Evolutionary conservation across 1,140 invertebrate species (phyloP).

Genomic region (roundworm (Caenorhabditis elegans)): WBcel235 BX284604.4:7793001-7793500

Average conservation of each 20-base stretch:
- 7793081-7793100: slow-evolving; percentile 49
- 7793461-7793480: background rate
- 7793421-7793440: slow-evolving; percentile 72
- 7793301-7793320: slow-evolving; percentile 70
- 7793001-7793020: slow-evolving; percentile 42
- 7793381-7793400: slow-evolving; percentile 63
- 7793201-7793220: background rate
- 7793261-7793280: slow-evolving; percentile 69
- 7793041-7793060: background rate
- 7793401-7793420: slow-evolving; percentile 72
- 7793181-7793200: background rate
- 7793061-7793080: slow-evolving; percentile 5
- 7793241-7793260: background rate
- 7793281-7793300: slow-evolving; percentile 72
- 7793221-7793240: background rate
- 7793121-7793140: slow-evolving; percentile 47
- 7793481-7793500: no score
- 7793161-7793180: background rate
- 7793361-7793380: slow-evolving; percentile 39
- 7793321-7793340: slow-evolving; percentile 68
- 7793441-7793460: slow-evolving; percentile 66
- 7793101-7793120: slow-evolving; percentile 58
- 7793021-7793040: slow-evolving; percentile 51
- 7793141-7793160: background rate
- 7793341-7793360: slow-evolving; percentile 68